Evolutionary conservation across 37 sponge, comb jelly and placozoan genomes (phyloP).

Genomic region (Cliona cf. orientalis): DNA sequence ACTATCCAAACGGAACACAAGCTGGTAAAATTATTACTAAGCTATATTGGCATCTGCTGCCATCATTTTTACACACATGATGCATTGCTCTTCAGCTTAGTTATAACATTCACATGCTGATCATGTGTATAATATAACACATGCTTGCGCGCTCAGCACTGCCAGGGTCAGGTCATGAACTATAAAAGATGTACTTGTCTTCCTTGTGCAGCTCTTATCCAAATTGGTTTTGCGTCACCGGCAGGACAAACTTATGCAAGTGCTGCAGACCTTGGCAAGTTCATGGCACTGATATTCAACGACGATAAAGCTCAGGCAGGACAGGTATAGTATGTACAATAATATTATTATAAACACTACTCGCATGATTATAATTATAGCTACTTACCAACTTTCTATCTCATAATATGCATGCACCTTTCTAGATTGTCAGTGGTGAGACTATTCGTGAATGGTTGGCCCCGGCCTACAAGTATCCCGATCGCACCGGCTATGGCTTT

Average conservation of each 20-base stretch:
- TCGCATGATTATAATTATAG: no score
- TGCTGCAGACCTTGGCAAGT: constrained; percentile 57
- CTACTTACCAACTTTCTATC: no score
- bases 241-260: constrained; percentile 79
- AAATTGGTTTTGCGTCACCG: constrained; percentile 80
- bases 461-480: constrained; percentile 54
- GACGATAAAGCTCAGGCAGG: not conserved
- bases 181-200: not conserved
- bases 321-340: no score
- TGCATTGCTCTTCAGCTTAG: not conserved
- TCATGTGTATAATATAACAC: no score
- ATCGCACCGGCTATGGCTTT: constrained; percentile 68
- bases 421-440: constrained; percentile 82
- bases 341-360: no score
- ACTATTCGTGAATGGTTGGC: constrained; percentile 79
- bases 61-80: not conserved
- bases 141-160: no score
- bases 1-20: constrained; percentile 40
- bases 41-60: not conserved
- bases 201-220: constrained; percentile 41
- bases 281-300: constrained; percentile 68
- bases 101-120: not conserved
- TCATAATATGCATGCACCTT: no score
- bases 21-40: constrained; percentile 19
- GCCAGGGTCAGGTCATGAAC: not conserved